phyloP scores from a whole-genome alignment of 37 sponge, comb jelly and placozoan species.

The Agelas oroides region DNA sequence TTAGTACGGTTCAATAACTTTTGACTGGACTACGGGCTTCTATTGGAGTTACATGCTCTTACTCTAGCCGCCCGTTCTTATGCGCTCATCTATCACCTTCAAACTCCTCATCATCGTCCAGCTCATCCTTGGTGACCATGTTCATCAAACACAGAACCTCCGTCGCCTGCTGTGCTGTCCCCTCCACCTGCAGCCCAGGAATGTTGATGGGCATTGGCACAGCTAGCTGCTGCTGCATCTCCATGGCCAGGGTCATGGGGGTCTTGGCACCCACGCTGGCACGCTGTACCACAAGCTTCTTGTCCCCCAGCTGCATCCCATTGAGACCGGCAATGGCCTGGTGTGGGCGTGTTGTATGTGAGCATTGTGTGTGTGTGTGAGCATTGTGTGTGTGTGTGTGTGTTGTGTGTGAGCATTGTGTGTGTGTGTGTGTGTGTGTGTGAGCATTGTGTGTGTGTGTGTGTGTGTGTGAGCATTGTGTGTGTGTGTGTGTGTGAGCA shows the following conservation, averaged over 20 bases:
- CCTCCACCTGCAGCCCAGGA: constrained; percentile 70
- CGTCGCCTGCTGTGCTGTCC: constrained; percentile 57
- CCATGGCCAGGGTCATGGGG: constrained; percentile 22
- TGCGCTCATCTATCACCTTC: too few species aligned
- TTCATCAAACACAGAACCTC: constrained; percentile 95
- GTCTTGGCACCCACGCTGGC: constrained; percentile 96
- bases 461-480: neutral
- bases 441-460: too few species aligned
- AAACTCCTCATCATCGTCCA: constrained; percentile 97
- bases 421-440: too few species aligned
- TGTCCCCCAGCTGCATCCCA: constrained; percentile 99
- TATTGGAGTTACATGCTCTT: too few species aligned
- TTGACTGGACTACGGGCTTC: too few species aligned
- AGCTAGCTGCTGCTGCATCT: constrained; percentile 8
- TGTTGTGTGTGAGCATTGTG: too few species aligned
- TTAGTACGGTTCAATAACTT: too few species aligned
- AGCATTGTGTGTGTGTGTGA: too few species aligned
- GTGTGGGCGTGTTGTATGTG: too few species aligned
- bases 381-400: neutral
- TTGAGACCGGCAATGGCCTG: constrained; percentile 99
- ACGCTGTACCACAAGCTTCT: constrained; percentile 99
- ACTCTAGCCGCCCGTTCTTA: too few species aligned
- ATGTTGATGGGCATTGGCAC: constrained; percentile 77
- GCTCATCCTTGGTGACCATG: constrained; percentile 96
- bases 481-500: neutral